Evolutionary conservation across 2,113 vertebrate species (phyloP).

Genomic region (Callospermophilus lateralis): DNA sequence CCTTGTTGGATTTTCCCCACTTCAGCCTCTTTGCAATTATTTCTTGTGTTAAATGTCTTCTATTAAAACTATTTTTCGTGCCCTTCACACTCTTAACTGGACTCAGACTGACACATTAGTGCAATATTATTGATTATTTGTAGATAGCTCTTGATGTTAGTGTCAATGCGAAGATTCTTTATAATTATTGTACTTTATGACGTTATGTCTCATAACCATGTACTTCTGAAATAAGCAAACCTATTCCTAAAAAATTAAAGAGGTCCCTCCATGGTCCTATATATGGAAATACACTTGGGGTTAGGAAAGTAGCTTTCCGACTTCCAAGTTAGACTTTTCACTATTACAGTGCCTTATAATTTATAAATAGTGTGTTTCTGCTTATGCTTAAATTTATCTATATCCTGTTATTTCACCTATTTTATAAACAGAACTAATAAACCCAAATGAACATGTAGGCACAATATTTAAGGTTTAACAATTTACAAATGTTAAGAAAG

Average conservation of each 20-base stretch:
- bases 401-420: not conserved
- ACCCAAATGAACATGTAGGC: conserved; percentile 26
- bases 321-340: not conserved
- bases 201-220: not conserved
- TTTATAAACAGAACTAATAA: conserved; percentile 44
- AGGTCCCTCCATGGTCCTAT: not conserved
- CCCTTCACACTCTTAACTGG: not conserved
- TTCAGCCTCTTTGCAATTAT: not conserved
- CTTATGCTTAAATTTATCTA: not conserved
- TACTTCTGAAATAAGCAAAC: not conserved
- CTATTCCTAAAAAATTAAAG: not conserved
- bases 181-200: not conserved
- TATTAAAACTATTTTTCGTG: not conserved
- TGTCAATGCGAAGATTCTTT: not conserved
- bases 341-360: not conserved
- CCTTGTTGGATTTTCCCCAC: not conserved
- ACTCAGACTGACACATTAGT: not conserved
- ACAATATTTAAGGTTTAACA: conserved; percentile 48
- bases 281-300: not conserved
- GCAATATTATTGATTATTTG: not conserved
- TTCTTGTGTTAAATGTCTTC: not conserved
- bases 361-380: conserved; percentile 38
- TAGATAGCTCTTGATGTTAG: not conserved
- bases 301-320: not conserved
- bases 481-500: conserved; percentile 54